Evolutionary conservation across 2,888 invertebrate species (phyloP), one percentile per base, ranked within the genome.

Genomic region (Pharmacophagus antenor): DNA sequence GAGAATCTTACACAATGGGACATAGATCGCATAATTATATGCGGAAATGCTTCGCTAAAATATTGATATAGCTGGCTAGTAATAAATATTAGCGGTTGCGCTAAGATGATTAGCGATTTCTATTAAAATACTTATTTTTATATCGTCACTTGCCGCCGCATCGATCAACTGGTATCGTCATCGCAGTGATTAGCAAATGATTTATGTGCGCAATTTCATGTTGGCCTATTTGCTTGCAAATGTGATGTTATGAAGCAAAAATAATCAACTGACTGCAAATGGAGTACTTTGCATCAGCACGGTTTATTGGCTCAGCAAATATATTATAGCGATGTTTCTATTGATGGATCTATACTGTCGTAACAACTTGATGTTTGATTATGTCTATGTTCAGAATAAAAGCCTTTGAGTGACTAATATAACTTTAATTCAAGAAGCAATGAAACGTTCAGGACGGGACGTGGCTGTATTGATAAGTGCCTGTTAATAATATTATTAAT

Each of bases 1-100:
- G 76, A 73, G 77, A 79, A 77, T 75, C 73, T 77, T 79, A 77
- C 76, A 86, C 87, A 88, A 88, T 86, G 76, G 85, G 72, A 77
- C 84, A 85, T 86, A 83, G 82, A 85, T 85, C 83, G 82, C 80
- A 72, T 73, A 69, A 74, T 79, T 80, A 79, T 77, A 74, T 71
- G 72, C 79, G 79, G 79, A 82, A 83, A 82, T 72, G 74, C 73
- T 77, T 74, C 71, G 79, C 69, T n/a, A n/a, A 74, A 76, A 77
- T 85, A 85, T 85, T 85, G 82, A 85, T 52, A 6, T 25, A 5
- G 22, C 77, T 74, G 59, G 66, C 72, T 70, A 73, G 74, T 86
- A 44, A 18, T 17, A 44, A 18, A 6, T 15, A 86, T 85, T 85
- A 42, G 47, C 58, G 57, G 56, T 54, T 58, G 66, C 62, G 52